phyloP scores from a whole-genome alignment of 1,140 invertebrate species.

The Drosophila jambulina region DNA sequence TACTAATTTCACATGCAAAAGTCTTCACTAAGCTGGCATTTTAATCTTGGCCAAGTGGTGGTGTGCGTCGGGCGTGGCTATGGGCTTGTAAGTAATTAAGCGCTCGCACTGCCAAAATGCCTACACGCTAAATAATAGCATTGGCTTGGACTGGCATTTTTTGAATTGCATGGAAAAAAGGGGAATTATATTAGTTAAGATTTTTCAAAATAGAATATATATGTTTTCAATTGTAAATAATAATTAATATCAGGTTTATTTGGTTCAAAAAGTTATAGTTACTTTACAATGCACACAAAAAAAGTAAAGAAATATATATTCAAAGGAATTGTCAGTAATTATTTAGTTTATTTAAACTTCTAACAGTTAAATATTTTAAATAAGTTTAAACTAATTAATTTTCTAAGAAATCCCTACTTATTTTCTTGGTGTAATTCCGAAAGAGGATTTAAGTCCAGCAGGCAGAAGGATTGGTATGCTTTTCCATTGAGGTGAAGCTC shows the following conservation, averaged over 20 bases:
- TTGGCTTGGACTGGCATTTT: constrained; percentile 3
- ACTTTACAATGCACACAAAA: neutral
- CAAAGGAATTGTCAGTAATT: neutral
- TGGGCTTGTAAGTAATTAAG: constrained; percentile 78
- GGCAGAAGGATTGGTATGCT: constrained; percentile 26
- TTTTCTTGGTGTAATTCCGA: constrained; percentile 10
- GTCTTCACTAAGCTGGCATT: constrained; percentile 80
- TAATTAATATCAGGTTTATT: no score
- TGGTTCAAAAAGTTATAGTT: neutral
- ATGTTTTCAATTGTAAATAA: neutral
- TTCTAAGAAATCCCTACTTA: neutral
- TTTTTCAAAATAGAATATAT: neutral
- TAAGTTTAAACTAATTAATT: neutral
- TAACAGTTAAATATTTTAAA: neutral
- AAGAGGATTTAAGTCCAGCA: constrained; percentile 44
- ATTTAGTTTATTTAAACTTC: neutral
- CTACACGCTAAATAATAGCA: constrained; percentile 78
- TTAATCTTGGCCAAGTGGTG: constrained; percentile 77
- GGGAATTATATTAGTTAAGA: no score
- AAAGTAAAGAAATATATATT: neutral
- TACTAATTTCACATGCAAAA: constrained; percentile 83
- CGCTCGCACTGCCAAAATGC: constrained; percentile 69
- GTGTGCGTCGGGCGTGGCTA: constrained; percentile 46
- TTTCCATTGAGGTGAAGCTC: constrained; percentile 14
- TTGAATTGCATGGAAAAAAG: neutral